phyloP scores from a whole-genome alignment of 2,113 vertebrate genomes.

The Hippolais icterina region DNA sequence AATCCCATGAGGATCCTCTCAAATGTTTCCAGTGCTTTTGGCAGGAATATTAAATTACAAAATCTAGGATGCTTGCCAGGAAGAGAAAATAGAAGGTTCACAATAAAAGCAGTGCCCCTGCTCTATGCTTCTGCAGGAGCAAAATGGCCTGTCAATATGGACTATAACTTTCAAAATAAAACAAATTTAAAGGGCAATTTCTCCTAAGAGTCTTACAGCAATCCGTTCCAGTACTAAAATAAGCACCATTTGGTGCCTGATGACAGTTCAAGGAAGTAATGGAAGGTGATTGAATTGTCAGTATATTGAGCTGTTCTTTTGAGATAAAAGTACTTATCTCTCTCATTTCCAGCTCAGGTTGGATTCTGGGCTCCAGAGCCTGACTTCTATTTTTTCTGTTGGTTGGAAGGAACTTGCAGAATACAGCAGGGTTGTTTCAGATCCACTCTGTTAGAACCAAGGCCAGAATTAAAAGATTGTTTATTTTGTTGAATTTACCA shows the following conservation, averaged over 20 bases:
- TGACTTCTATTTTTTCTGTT: background rate
- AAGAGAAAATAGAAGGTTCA: background rate
- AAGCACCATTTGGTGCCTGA: background rate
- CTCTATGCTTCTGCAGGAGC: background rate
- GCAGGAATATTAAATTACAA: slow-evolving; percentile 40
- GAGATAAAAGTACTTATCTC: background rate
- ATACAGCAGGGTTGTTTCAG: background rate
- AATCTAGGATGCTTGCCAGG: slow-evolving; percentile 34
- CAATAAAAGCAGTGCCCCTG: background rate
- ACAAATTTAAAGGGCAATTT: background rate
- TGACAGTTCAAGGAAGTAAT: background rate
- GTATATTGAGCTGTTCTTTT: background rate
- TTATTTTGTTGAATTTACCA: background rate
- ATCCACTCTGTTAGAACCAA: background rate
- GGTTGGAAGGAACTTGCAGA: background rate
- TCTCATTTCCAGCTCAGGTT: background rate
- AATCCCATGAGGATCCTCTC: slow-evolving; percentile 34
- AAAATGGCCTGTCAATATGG: background rate
- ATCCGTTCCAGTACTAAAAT: background rate
- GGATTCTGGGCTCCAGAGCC: background rate
- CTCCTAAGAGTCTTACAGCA: background rate
- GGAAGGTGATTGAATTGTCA: background rate
- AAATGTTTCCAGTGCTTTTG: slow-evolving; percentile 48
- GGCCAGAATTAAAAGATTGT: background rate
- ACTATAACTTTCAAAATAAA: background rate